Evolutionary conservation across 2,113 vertebrate genomes (phyloP).

Genomic region (Saguinus midas): DNA sequence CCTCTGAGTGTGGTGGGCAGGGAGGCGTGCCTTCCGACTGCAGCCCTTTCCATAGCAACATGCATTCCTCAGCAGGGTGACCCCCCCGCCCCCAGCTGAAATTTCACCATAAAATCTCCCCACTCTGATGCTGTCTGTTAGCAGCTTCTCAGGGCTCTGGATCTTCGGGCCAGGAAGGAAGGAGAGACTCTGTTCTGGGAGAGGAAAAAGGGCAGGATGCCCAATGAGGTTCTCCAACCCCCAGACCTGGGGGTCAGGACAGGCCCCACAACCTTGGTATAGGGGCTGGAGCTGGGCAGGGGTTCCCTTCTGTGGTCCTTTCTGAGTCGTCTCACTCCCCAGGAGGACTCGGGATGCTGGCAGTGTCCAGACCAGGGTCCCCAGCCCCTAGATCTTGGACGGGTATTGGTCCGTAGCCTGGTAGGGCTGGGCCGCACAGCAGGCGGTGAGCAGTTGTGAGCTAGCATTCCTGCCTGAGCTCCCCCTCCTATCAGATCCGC

Average conservation of each 20-base stretch:
- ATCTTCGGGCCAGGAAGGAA: background rate
- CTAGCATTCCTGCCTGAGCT: no score
- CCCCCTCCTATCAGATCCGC: no score
- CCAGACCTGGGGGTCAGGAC: background rate
- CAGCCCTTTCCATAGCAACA: accelerated
- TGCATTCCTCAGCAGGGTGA: background rate
- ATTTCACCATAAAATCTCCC: background rate
- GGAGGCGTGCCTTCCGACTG: accelerated
- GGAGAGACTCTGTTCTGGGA: background rate
- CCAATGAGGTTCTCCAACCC: accelerated
- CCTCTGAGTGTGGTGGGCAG: accelerated
- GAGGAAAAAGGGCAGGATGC: no score
- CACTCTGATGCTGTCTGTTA: no score
- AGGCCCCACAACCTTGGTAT: no score
- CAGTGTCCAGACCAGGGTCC: background rate
- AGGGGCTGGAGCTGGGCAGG: background rate
- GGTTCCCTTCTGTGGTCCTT: background rate
- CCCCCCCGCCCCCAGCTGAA: background rate
- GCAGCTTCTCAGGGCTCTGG: background rate
- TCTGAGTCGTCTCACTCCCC: background rate
- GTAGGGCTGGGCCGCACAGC: no score
- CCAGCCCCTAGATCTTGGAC: no score
- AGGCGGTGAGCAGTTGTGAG: no score
- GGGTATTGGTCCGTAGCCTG: no score
- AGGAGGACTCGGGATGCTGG: accelerated